Base-by-base conservation (phyloP, 2,797 vertebrate genomes). In the Tapera naevia region DNA sequence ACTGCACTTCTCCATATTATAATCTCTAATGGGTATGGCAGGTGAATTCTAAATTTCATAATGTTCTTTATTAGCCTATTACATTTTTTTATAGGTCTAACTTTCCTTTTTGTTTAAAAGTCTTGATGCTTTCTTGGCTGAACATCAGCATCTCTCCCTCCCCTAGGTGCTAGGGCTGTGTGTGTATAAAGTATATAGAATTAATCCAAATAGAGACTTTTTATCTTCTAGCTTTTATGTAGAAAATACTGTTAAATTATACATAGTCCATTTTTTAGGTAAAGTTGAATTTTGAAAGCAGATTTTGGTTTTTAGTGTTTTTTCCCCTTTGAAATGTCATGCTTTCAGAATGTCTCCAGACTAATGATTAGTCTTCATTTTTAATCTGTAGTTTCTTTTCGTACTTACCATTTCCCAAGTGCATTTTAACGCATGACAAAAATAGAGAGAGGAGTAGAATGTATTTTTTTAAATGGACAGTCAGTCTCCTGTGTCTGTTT, bases 31-130 rank as follows among this genome's bases (percentile, higher is more conserved):
- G 73, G 80, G 51, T 13, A n/a, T 80, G 78, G 64, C 61, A 39
- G 73, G 71, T 61, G 76, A 61, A 79, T 75, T 88, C 78, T 70
- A 72, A 75, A 45, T 75, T 92, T 81, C 80, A n/a, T 37, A 14
- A 17, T 32, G 66, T 27, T 73, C 60, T 93, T 91, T 94, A 72
- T 76, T 65, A 80, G 51, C 84, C 37, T 81, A 66, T 76, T 82
- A 28, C 14, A 5, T 6, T 53, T 61, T 33, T 73, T 71, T 61
- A 72, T 45, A 22, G 54, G 18, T 62, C 22, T 87, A 43, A 80
- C 41, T 54, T 95, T 33, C 61, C 33, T 46, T 72, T 72, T 74
- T 74, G 65, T 83, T 93, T 86, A 23, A 51, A 75, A 91, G 60
- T 39, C 35, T 56, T 32, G 60, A 50, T 76, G 72, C 72, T 70